These are phyloP conservation scores for Opisthograptis luteolata DNA, from an alignment of 2,888 invertebrate genomes.

Conservation along the genomic window DNA sequence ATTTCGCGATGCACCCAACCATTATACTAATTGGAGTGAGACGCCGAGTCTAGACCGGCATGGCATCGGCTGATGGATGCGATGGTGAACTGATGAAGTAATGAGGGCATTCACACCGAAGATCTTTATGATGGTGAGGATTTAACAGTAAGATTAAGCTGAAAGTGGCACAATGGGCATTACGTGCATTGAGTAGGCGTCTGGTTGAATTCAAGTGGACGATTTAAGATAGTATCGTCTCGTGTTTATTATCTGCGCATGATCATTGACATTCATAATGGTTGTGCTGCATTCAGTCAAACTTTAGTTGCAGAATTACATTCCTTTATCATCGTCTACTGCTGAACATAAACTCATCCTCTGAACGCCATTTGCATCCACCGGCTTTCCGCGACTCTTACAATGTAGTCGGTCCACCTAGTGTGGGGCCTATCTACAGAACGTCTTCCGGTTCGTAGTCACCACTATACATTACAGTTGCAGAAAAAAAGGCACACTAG, in stretches of 20 bases:
- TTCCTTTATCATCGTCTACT: no score
- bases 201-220: slow-evolving; percentile 5
- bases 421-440: no score
- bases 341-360: no score
- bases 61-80: slow-evolving; percentile 30
- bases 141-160: slow-evolving; percentile 6
- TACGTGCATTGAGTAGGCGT: slow-evolving; percentile 1
- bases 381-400: no score
- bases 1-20: slow-evolving; percentile 66
- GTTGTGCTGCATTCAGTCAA: no score
- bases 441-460: no score
- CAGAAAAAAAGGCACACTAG: no score
- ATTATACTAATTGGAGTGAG: slow-evolving; percentile 72
- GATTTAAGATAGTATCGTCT: not conserved
- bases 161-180: slow-evolving; percentile 3
- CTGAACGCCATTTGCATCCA: no score
- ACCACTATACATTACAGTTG: no score
- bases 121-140: slow-evolving; percentile 1
- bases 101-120: slow-evolving; percentile 14
- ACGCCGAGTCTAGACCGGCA: slow-evolving; percentile 50
- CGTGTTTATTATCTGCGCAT: not conserved
- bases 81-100: slow-evolving; percentile 28
- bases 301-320: no score
- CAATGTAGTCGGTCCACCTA: no score
- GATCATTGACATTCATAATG: no score